Conservation (phyloP, 2,888 invertebrate genomes). For the Heliothis peltigera region DNA sequence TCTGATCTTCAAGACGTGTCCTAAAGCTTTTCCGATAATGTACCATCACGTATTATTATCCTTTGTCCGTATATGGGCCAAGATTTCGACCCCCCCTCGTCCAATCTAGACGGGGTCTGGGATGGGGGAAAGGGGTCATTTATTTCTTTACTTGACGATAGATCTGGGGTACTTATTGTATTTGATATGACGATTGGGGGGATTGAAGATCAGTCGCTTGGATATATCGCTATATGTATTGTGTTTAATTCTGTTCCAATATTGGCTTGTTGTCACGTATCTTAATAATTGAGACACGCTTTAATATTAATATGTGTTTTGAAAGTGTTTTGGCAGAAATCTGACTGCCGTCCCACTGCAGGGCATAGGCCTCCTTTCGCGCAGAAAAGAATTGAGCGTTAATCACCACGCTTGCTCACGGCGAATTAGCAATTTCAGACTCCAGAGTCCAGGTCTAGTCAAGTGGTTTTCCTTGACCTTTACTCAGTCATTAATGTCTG, state of each 20-base stretch:
- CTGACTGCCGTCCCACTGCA: too few relatives aligned
- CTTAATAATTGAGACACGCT: neutral
- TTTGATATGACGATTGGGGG: constrained; percentile 51
- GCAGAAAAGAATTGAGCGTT: too few relatives aligned
- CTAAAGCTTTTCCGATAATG: constrained; percentile 43
- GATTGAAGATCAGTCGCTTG: constrained; percentile 17
- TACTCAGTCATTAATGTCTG: too few relatives aligned
- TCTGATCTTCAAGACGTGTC: constrained; percentile 40
- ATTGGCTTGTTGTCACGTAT: neutral
- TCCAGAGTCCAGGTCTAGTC: too few relatives aligned
- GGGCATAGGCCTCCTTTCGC: too few relatives aligned
- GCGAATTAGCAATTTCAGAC: too few relatives aligned
- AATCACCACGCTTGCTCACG: too few relatives aligned
- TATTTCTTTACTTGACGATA: constrained; percentile 49
- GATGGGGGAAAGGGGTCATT: constrained; percentile 2
- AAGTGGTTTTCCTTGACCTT: too few relatives aligned
- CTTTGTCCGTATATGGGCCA: constrained; percentile 45
- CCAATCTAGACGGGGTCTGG: constrained; percentile 21
- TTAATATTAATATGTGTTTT: too few relatives aligned
- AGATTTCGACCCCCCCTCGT: constrained; percentile 15
- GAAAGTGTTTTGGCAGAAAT: too few relatives aligned
- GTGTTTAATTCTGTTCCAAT: neutral
- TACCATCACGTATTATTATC: constrained; percentile 39
- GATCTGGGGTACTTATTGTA: constrained; percentile 50
- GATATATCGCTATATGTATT: neutral